Base-by-base conservation (phyloP, 2,113 vertebrate genomes). In the Ursus arctos region DNA sequence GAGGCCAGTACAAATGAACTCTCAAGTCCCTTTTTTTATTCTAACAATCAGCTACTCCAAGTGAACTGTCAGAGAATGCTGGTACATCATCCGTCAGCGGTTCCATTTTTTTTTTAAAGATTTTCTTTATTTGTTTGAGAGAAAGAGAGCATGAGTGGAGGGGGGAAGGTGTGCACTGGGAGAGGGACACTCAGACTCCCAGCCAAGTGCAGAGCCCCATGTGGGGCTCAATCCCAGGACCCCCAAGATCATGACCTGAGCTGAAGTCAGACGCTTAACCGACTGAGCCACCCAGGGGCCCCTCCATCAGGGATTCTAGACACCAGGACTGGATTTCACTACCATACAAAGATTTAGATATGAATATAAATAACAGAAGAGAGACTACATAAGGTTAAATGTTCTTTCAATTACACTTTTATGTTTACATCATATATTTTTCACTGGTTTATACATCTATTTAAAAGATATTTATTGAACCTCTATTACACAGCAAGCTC, bases 381-480 rank as follows among this genome's bases (percentile, higher is more conserved):
- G 21, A 94, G 18, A 36, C 2, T 36, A n/a, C 1, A 15, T 81
- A 87, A 76, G 40, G 24, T 61, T 69, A 87, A 95, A 90, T 26
- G 26, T 33, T 72, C 51, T 49, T 79, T 72, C 53, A 61, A 24
- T 55, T 28, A 87, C 7, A 90, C 51, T 81, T 79, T 69, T 28
- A 72, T 6, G 33, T 47, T 63, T 79, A 88, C 7, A 95, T 67
- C n/a, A 92, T 21, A 71, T 13, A 19, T n/a, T 86, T 93, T 84
- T 40, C n/a, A 53, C 26, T 81, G 47, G 79, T 40, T 83, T 77
- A 88, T 31, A 79, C 7, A 63, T 53, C 61, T 65, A 63, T 88
- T 94, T 47, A 72, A 92, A 83, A 91, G 40, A 71, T n/a, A 85
- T 59, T 88, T 51, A 88, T 11, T 92, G 28, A 83, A 31, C 33